Base-by-base conservation (phyloP, 2,113 vertebrate genomes). In the Cygnus buccinator region DNA sequence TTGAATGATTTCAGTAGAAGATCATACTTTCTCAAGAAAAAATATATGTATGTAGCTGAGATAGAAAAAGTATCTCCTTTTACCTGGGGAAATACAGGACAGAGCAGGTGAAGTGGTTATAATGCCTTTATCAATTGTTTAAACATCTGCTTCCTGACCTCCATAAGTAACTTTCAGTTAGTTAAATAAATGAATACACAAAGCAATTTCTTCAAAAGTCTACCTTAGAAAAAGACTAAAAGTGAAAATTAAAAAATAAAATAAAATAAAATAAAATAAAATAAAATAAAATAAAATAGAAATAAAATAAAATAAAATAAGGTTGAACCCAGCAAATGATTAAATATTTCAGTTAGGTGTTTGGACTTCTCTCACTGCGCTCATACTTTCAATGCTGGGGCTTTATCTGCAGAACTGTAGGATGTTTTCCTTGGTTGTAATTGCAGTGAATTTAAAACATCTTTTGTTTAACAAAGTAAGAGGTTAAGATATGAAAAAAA, bases 111-210 rank as follows among this genome's bases (percentile, higher is more conserved):
- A 92, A 33, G 26, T 26, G 44, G 14, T 74, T 70, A 75, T 73
- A 77, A 89, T 22, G 25, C 59, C 55, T 84, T 62, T 81, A 76
- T 94, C 17, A 95, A 29, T 80, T 87, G 17, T n/a, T 78, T 23
- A 87, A 80, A 65, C 35, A 67, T 57, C 80, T 95, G 46, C 35
- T 81, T 8, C 58, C 57, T 82, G 57, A 57, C 28, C 76, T 39
- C 22, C 75, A 10, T n/a, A 96, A 94, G 62, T 94, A 87, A 70
- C 33, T 75, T 61, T 14, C 22, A 90, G 62, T 81, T 87, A 89
- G 22, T 19, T 67, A 80, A 66, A 70, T 22, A 89, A 92, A 70
- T 63, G 41, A 89, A 54, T 3, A 35, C 19, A 33, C 4, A 67
- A 74, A 94, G 1, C 19, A 54, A 12, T 90, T 88, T 41, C 58